Percentiles rank a stretch among this genome's conserved stretches.
phyloP scores from a whole-genome alignment of 2,888 invertebrate genomes.

The Malthinus seriepunctatus region DNA sequence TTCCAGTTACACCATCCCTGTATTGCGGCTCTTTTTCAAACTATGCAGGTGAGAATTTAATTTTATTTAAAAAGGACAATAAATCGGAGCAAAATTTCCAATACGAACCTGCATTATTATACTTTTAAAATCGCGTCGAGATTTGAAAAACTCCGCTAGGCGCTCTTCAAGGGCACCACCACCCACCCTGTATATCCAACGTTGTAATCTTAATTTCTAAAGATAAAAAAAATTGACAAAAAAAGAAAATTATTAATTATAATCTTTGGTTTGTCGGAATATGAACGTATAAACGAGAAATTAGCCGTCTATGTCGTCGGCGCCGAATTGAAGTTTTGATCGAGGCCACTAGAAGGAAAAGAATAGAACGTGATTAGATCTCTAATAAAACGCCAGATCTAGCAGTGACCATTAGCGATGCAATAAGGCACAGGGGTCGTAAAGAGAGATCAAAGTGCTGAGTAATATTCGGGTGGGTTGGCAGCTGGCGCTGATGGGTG shows the following conservation, averaged over 20 bases:
- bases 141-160: too few relatives aligned
- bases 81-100: too few relatives aligned
- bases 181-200: too few relatives aligned
- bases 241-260: too few relatives aligned
- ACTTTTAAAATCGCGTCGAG: too few relatives aligned
- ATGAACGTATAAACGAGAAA: too few relatives aligned
- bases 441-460: conserved; percentile 41
- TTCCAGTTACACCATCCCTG: conserved; percentile 72
- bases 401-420: conserved; percentile 44
- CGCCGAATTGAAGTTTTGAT: conserved; percentile 4
- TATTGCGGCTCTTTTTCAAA: conserved; percentile 73
- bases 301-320: neutral
- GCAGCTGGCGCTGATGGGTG: conserved; percentile 38
- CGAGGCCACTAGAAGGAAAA: conserved; percentile 13
- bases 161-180: too few relatives aligned
- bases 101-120: too few relatives aligned
- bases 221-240: too few relatives aligned
- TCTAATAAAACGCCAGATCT: conserved; percentile 43
- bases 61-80: too few relatives aligned
- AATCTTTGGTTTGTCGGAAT: too few relatives aligned
- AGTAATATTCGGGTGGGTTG: conserved; percentile 39
- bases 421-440: conserved; percentile 40
- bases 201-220: too few relatives aligned
- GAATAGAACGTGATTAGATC: conserved; percentile 28
- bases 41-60: conserved; percentile 59